Conservation (phyloP, 2,797 vertebrate genomes). For the Pantherophis vulpinus region DNA sequence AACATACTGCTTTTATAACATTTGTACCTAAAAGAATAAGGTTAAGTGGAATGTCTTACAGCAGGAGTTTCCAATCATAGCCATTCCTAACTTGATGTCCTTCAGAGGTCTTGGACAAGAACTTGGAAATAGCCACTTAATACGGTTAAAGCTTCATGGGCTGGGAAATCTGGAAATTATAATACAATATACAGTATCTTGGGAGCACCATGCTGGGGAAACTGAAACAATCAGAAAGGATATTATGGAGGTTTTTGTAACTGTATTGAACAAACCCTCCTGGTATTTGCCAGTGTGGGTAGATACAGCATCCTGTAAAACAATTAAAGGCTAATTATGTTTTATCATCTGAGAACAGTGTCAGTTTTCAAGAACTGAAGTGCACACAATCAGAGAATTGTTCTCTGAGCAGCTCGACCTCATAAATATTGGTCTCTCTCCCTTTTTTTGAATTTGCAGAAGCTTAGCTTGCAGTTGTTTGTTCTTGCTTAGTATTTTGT, state of each 20-base stretch:
- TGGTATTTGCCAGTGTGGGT: background rate
- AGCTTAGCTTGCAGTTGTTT: slow-evolving; percentile 25
- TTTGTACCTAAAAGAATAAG: background rate
- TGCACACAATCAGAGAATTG: background rate
- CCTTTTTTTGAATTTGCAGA: background rate
- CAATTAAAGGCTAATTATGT: background rate
- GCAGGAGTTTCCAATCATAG: background rate
- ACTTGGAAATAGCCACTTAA: too few species aligned
- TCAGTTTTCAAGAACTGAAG: background rate
- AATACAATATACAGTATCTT: background rate
- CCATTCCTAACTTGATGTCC: background rate
- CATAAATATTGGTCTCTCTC: background rate
- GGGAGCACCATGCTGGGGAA: background rate
- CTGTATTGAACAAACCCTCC: background rate
- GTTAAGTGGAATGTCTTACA: background rate
- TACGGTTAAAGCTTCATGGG: background rate
- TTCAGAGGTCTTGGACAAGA: background rate
- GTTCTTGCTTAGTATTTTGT: slow-evolving; percentile 10
- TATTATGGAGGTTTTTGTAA: background rate
- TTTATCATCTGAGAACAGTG: slow-evolving; percentile 6
- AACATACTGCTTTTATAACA: background rate
- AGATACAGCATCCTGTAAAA: background rate
- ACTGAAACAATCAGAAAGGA: background rate
- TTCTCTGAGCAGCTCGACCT: background rate
- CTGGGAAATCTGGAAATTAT: background rate